Percentiles rank a stretch among this genome's conserved stretches.
Evolutionary conservation across 2,888 invertebrate species (phyloP).

Genomic region (Acanthoscelides obtectus): DNA sequence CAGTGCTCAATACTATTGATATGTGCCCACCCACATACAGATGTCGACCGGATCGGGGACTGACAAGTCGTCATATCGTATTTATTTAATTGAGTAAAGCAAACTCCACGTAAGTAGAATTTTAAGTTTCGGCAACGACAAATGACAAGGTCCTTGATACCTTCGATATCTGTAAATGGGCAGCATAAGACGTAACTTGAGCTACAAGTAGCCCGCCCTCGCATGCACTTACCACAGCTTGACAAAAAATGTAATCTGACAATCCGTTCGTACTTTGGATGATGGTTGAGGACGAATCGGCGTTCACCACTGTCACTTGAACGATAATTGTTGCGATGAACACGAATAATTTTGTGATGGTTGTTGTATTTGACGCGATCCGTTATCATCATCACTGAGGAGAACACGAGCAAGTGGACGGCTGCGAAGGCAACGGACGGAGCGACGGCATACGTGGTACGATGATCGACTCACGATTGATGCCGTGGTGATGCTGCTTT

Average conservation of each 20-base stretch:
- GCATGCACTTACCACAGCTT: neutral
- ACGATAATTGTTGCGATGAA: neutral
- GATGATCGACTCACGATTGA: neutral
- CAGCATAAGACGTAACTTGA: too few relatives aligned
- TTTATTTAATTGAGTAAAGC: too few relatives aligned
- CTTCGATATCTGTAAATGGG: too few relatives aligned
- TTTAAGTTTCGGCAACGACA: too few relatives aligned
- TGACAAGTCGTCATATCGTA: too few relatives aligned
- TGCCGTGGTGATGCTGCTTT: neutral
- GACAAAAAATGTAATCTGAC: neutral
- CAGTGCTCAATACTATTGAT: too few relatives aligned
- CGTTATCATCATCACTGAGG: neutral
- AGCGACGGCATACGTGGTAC: neutral
- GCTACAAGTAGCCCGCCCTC: too few relatives aligned
- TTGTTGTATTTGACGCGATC: neutral
- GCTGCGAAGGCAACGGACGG: neutral
- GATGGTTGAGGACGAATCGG: neutral
- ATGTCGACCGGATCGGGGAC: too few relatives aligned
- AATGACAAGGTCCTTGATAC: too few relatives aligned
- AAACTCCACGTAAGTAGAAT: too few relatives aligned
- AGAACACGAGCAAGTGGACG: neutral
- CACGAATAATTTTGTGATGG: neutral
- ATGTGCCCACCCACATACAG: too few relatives aligned
- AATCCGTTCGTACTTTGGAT: neutral
- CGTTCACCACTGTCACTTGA: neutral